Evolutionary conservation across 2,888 invertebrate species (phyloP), one percentile per base, ranked within the genome.

Genomic region (Taphrorychus bicolor): DNA sequence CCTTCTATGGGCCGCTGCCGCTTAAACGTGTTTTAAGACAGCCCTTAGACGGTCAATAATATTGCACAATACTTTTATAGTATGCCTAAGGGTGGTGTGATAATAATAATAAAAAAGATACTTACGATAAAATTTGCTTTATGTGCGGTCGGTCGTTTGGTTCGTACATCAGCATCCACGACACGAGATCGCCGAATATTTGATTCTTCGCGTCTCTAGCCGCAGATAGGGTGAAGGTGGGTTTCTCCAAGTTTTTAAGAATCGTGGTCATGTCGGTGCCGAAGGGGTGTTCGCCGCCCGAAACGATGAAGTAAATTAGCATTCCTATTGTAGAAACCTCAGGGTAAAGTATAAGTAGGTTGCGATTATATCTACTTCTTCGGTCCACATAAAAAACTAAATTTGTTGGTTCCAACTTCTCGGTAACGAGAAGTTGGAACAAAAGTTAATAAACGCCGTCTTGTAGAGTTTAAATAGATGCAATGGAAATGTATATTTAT

Each of bases 211-310:
- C 45, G 14, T 79, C 78, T 9, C 49, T 23, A 3, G 56, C 23
- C 7, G 49, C 21, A 2, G 24, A 70, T n/a, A 62, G 14, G 1
- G 18, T 53, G 14, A 67, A 51, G 0, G 51, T 70, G 5, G 77
- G 75, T 16, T 76, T 76, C 63, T 78, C 76, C 22, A 82, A 70
- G 64, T 82, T 81, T 56, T 77, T 76, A 22, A 83, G 69, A 17
- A 83, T 83, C 9, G 80, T 79, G 3, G 74, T 73, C 48, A 80
- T 75, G 5, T 75, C 76, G 5, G 75, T 73, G 2, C 83, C 83
- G 59, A 79, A 84, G 0, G 82, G 82, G 73, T 84, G 83, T 3
- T 76, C 72, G 0, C 83, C 83, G 7, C 78, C 78, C 4, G 81
- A 80, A 32, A 80, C 68, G n/a, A 82, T 76, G 70, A 80, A 83